Evolutionary conservation across 2,797 vertebrate species (phyloP).

Genomic region (Streptopelia turtur): DNA sequence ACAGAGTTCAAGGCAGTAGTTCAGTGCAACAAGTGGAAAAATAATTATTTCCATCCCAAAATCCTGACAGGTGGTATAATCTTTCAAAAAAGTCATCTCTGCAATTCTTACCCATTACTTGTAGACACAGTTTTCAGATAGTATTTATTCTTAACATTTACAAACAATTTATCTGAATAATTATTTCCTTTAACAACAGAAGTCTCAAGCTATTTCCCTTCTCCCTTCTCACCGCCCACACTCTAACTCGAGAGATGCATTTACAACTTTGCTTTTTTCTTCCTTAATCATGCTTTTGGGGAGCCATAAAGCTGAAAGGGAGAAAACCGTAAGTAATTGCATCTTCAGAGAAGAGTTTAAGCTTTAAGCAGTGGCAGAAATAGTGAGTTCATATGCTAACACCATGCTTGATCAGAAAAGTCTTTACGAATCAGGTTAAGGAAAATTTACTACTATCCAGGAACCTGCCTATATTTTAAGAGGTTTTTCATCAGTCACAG

Average conservation of each 20-base stretch:
- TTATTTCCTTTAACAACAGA: slow-evolving; percentile 33
- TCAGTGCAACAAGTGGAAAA: background rate
- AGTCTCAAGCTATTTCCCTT: slow-evolving; percentile 47
- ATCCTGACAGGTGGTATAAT: background rate
- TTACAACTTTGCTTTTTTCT: slow-evolving; percentile 5
- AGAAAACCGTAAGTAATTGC: slow-evolving; percentile 48
- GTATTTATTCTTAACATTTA: slow-evolving; percentile 32
- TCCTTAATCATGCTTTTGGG: slow-evolving; percentile 37
- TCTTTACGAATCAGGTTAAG: slow-evolving; percentile 26
- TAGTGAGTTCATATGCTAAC: background rate
- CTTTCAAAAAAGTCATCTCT: background rate
- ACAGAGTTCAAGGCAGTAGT: background rate
- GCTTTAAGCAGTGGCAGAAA: slow-evolving; percentile 28
- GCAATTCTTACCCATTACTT: background rate
- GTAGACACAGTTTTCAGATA: background rate
- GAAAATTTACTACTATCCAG: background rate
- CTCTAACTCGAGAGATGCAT: background rate
- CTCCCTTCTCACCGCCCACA: slow-evolving; percentile 42
- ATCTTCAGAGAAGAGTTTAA: slow-evolving; percentile 53
- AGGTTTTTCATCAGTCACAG: slow-evolving; percentile 17
- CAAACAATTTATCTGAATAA: slow-evolving; percentile 40
- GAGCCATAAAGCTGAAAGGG: slow-evolving; percentile 43
- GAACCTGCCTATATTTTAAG: background rate
- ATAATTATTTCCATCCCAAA: background rate
- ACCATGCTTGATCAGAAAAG: background rate